Conservation (phyloP, 2,797 vertebrate genomes). For the Podarcis lilfordi region DNA sequence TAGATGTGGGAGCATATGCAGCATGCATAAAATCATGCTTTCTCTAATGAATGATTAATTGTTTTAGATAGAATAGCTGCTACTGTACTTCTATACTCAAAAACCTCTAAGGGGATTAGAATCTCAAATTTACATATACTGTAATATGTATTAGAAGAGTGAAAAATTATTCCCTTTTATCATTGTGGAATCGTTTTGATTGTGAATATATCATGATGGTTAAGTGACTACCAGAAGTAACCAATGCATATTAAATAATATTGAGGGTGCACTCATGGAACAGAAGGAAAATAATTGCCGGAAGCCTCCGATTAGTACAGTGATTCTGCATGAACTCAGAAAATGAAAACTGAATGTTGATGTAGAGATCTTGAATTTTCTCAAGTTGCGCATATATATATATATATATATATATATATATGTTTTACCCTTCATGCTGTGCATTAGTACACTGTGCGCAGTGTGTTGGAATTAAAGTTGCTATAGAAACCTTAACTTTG, state of each 20-base stretch:
- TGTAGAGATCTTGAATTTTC: slow-evolving; percentile 9
- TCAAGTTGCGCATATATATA: neutral
- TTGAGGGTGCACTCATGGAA: neutral
- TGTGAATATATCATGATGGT: neutral
- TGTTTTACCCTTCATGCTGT: slow-evolving; percentile 17
- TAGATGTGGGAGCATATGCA: neutral
- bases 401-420: slow-evolving; percentile 29
- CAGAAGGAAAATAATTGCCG: neutral
- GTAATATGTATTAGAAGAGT: neutral
- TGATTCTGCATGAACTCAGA: neutral
- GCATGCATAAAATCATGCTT: neutral
- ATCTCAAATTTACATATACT: neutral
- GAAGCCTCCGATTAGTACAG: neutral
- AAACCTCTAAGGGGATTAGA: neutral
- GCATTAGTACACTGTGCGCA: slow-evolving; percentile 33
- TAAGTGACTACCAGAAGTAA: neutral
- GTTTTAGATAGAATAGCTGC: neutral
- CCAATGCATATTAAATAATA: neutral
- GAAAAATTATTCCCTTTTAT: neutral
- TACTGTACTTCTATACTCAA: neutral
- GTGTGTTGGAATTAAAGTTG: slow-evolving; percentile 41
- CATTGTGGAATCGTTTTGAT: too few relatives aligned
- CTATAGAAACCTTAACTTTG: slow-evolving; percentile 64
- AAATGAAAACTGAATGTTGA: neutral
- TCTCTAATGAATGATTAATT: neutral